Evolutionary conservation across 2,113 vertebrate species (phyloP).

Genomic region (Catharus fuscescens): DNA sequence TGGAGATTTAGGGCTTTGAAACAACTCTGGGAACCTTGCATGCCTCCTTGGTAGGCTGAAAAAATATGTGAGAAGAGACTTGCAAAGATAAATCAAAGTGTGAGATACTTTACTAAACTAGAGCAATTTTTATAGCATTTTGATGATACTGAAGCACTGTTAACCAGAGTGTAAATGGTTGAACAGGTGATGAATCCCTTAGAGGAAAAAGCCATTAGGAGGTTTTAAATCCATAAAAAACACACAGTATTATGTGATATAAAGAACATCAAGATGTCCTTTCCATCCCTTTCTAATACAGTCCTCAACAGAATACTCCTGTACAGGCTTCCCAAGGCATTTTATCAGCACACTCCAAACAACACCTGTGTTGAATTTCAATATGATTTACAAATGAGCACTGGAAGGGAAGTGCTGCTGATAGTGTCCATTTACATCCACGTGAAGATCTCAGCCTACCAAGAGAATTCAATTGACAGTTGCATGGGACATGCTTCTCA

Average conservation of each 20-base stretch:
- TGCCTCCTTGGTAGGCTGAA: neutral
- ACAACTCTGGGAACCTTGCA: neutral
- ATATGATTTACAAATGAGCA: neutral
- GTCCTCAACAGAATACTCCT: neutral
- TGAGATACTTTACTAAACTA: slow-evolving; percentile 55
- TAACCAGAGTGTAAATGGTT: slow-evolving; percentile 68
- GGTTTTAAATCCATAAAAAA: slow-evolving; percentile 50
- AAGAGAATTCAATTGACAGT: neutral
- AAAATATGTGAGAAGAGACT: slow-evolving; percentile 28
- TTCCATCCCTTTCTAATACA: slow-evolving; percentile 20
- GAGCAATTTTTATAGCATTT: slow-evolving; percentile 64
- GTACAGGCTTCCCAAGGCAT: neutral
- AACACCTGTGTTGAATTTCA: neutral
- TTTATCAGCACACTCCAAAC: neutral
- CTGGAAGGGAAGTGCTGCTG: neutral
- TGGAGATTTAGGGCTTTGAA: slow-evolving; percentile 32
- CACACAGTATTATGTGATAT: neutral
- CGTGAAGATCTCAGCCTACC: neutral
- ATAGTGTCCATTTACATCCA: neutral
- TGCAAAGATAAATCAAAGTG: slow-evolving; percentile 63
- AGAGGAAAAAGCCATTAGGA: slow-evolving; percentile 54
- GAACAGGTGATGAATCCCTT: slow-evolving; percentile 65
- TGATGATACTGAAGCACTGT: slow-evolving; percentile 46
- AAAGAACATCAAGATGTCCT: slow-evolving; percentile 47
- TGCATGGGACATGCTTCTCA: neutral